These are phyloP conservation scores for Hypselothyrea guttata DNA, from an alignment of 2,888 invertebrate genomes.

Conservation along the genomic window DNA sequence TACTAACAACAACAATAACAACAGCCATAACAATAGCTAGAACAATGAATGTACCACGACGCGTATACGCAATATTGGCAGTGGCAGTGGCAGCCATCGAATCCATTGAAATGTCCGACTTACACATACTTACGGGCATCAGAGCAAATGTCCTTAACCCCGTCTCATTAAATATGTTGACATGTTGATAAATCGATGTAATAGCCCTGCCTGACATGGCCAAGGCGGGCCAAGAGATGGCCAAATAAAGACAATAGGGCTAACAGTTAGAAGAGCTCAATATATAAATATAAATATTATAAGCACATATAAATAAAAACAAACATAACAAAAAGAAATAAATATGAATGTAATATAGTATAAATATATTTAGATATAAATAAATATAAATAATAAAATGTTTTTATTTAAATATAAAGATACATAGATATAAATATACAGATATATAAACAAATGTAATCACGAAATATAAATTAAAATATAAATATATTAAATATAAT, in stretches of 20 bases:
- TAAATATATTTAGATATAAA: no score
- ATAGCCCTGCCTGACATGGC: slow-evolving; percentile 27
- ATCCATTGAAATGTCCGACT: slow-evolving; percentile 29
- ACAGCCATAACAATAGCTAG: slow-evolving; percentile 20
- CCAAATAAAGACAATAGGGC: slow-evolving; percentile 21
- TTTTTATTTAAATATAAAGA: no score
- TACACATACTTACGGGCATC: background rate
- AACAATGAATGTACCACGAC: slow-evolving; percentile 52
- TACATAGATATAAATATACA: no score
- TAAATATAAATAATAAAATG: no score
- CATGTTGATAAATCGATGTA: slow-evolving; percentile 75
- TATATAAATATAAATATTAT: no score
- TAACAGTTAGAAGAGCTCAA: slow-evolving; percentile 27
- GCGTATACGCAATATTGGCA: slow-evolving; percentile 74
- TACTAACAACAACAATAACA: slow-evolving; percentile 25
- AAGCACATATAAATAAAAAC: no score
- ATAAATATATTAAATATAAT: no score
- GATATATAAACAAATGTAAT: no score
- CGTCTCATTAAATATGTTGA: slow-evolving; percentile 76
- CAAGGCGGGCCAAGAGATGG: slow-evolving; percentile 1
- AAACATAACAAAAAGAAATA: no score
- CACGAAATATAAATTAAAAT: no score
- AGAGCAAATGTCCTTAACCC: slow-evolving; percentile 62
- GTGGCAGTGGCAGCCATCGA: slow-evolving; percentile 52
- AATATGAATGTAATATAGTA: no score